phyloP scores from a whole-genome alignment of 2,888 invertebrate species.

The Nomada goodeniana region DNA sequence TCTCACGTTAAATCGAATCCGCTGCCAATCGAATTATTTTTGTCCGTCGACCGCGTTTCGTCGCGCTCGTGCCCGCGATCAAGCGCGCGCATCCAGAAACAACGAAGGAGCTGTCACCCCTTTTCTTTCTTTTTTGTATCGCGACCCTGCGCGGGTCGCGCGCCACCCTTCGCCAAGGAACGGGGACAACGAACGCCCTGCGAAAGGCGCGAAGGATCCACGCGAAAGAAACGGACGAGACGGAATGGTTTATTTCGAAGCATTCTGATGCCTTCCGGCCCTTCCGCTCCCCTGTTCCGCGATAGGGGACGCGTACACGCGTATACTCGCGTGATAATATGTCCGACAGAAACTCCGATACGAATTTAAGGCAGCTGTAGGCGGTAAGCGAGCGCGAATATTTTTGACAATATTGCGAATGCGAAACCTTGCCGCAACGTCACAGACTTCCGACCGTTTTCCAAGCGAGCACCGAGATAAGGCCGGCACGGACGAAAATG shows the following conservation, averaged over 20 bases:
- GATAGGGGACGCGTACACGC: constrained; percentile 32
- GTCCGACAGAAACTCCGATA: constrained; percentile 34
- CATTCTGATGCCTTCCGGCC: not conserved
- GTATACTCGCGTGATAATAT: constrained; percentile 48
- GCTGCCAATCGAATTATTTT: constrained; percentile 77
- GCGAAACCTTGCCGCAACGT: constrained; percentile 54
- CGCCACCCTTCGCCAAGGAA: too few relatives aligned
- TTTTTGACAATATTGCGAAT: constrained; percentile 67
- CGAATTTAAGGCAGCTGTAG: constrained; percentile 60
- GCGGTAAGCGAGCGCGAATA: constrained; percentile 52
- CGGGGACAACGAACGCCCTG: not conserved
- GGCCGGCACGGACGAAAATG: constrained; percentile 70
- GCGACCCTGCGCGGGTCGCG: not conserved
- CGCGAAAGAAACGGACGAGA: not conserved
- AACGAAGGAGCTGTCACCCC: not conserved
- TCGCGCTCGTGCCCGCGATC: not conserved
- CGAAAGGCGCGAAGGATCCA: not conserved
- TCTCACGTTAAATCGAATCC: constrained; percentile 79
- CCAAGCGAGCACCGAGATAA: constrained; percentile 65
- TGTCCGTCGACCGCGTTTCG: constrained; percentile 59
- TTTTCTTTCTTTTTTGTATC: too few relatives aligned
- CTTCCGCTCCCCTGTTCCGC: not conserved
- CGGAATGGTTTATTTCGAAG: not conserved
- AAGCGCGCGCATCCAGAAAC: not conserved
- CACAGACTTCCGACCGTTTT: constrained; percentile 64